phyloP scores from a whole-genome alignment of 2,888 invertebrate genomes.

The Acanthosepion lycidas region DNA sequence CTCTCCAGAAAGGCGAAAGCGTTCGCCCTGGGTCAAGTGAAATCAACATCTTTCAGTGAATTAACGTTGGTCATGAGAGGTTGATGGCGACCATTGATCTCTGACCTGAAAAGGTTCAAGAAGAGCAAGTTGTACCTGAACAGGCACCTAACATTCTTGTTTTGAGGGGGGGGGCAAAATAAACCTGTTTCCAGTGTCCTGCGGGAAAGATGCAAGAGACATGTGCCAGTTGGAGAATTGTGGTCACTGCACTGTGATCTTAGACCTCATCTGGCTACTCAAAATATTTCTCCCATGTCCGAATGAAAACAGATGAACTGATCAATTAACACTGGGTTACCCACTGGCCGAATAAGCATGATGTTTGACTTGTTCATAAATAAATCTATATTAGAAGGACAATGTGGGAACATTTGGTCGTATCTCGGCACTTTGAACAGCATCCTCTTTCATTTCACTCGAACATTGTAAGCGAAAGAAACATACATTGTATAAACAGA shows the following conservation, averaged over 20 bases:
- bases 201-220: neutral
- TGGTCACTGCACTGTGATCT: neutral
- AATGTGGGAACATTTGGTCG: neutral
- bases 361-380: neutral
- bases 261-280: neutral
- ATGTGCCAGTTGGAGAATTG: neutral
- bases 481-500: too few species aligned
- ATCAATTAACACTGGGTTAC: neutral
- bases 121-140: neutral
- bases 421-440: neutral
- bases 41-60: slow-evolving; percentile 15
- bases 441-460: neutral
- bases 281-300: neutral
- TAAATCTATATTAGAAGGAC: neutral
- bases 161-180: neutral
- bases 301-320: slow-evolving; percentile 6
- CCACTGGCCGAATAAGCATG: neutral
- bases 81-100: slow-evolving; percentile 4
- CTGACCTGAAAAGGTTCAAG: neutral
- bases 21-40: neutral
- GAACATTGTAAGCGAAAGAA: too few species aligned
- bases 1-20: neutral
- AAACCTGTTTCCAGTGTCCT: neutral
- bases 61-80: neutral
- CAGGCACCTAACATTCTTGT: neutral